Evolutionary conservation across 2,113 vertebrate species (phyloP).

Genomic region (Paralichthys olivaceus): DNA sequence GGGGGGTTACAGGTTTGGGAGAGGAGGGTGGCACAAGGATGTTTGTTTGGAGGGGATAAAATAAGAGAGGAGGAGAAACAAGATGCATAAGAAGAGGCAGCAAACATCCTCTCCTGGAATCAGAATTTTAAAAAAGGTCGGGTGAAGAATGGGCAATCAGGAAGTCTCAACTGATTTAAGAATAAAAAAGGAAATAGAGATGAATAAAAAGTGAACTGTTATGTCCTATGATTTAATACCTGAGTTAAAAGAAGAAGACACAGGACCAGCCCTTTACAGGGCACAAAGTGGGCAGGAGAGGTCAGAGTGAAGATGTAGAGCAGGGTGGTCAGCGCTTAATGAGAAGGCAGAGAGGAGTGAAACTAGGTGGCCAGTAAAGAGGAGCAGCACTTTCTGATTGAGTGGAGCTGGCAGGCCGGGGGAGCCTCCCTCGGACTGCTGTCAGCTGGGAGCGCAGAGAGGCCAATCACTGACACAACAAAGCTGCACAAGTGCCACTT

Average conservation of each 20-base stretch:
- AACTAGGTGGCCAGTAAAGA: constrained; percentile 43
- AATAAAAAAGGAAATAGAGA: not conserved
- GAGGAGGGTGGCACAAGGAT: constrained; percentile 19
- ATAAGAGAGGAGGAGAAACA: constrained; percentile 32
- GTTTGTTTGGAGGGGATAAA: constrained; percentile 55
- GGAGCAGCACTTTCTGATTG: constrained; percentile 77
- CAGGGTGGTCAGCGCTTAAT: constrained; percentile 30
- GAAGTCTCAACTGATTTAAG: not conserved
- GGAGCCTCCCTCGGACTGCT: constrained; percentile 82
- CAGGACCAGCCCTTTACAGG: not conserved
- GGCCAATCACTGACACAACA: constrained; percentile 83
- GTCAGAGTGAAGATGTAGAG: constrained; percentile 37
- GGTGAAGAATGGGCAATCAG: not conserved
- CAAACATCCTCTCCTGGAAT: constrained; percentile 18
- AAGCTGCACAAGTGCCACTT: constrained; percentile 75
- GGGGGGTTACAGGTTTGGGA: constrained; percentile 34
- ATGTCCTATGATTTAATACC: not conserved
- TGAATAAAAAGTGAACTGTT: not conserved
- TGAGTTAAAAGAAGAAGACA: not conserved
- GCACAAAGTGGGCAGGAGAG: constrained; percentile 12
- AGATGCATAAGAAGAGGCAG: constrained; percentile 30
- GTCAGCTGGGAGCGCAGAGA: constrained; percentile 81
- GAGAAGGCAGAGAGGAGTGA: constrained; percentile 42
- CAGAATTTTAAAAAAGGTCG: constrained; percentile 1
- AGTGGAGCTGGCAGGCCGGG: constrained; percentile 86